phyloP scores from a whole-genome alignment of 2,888 invertebrate species.

The Ariolimax columbianus region DNA sequence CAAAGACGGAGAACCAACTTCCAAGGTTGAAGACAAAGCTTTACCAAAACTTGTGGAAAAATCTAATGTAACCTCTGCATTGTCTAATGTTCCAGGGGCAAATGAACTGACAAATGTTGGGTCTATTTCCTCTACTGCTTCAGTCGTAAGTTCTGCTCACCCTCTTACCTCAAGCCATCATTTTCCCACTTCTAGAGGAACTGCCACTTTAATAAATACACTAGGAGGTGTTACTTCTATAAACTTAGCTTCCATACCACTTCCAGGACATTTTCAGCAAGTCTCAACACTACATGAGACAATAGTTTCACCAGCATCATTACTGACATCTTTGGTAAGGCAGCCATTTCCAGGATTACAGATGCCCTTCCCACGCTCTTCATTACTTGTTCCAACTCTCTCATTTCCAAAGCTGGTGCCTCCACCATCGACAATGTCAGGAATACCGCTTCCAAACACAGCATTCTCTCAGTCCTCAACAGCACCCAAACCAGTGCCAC shows the following conservation, averaged over 20 bases:
- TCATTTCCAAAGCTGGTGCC: constrained; percentile 20
- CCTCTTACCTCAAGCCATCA: background rate
- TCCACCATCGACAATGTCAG: background rate
- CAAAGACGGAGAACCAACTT: background rate
- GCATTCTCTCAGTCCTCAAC: background rate
- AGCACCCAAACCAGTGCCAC: constrained; percentile 30
- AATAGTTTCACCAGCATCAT: background rate
- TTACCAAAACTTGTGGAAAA: background rate
- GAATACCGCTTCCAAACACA: background rate
- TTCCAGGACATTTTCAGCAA: background rate
- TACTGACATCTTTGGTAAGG: constrained; percentile 9
- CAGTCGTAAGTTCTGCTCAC: too few relatives aligned
- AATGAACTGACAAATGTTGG: background rate
- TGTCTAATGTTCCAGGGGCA: too few relatives aligned
- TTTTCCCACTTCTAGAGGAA: background rate
- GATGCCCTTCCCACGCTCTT: constrained; percentile 3
- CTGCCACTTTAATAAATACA: background rate
- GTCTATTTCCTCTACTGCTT: background rate
- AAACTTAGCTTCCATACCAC: constrained; percentile 14
- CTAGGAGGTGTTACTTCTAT: background rate
- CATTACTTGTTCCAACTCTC: background rate
- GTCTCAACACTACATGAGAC: background rate
- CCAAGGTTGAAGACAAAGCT: background rate
- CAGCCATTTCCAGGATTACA: constrained; percentile 5
- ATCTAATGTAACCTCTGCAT: background rate